Percentiles rank a stretch among this genome's conserved stretches.
These are phyloP conservation scores for Lethenteron reissneri DNA, from an alignment of 2,113 vertebrate genomes.

Conservation along the genomic window DNA sequence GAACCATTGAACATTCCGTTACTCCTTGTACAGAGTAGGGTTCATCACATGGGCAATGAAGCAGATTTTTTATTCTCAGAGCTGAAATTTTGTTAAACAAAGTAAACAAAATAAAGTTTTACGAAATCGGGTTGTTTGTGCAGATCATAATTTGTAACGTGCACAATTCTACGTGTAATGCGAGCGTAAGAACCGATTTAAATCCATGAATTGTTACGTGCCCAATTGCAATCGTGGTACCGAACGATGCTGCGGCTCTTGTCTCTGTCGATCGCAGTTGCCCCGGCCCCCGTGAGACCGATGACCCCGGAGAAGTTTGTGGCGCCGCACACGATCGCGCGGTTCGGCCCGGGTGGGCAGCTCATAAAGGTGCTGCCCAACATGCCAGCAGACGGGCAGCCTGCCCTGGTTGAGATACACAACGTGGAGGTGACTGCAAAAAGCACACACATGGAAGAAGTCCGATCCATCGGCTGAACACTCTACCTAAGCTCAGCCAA, in stretches of 20 bases:
- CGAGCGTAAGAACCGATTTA: neutral
- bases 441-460: no score
- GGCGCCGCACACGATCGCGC: slow-evolving; percentile 28
- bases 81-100: no score
- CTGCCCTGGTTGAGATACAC: slow-evolving; percentile 36
- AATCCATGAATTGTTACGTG: neutral
- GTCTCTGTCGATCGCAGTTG: neutral
- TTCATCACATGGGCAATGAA: no score
- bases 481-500: no score
- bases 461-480: no score
- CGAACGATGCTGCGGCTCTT: neutral
- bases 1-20: no score
- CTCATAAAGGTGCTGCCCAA: slow-evolving; percentile 31
- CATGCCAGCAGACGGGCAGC: slow-evolving; percentile 23
- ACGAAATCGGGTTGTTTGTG: neutral
- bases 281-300: neutral
- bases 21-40: no score
- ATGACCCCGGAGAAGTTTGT: slow-evolving; percentile 34
- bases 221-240: neutral
- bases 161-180: neutral
- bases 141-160: neutral
- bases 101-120: no score
- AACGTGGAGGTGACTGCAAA: slow-evolving; percentile 41
- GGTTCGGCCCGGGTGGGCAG: slow-evolving; percentile 54
- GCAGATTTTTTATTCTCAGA: no score